Conservation (phyloP, 2,797 vertebrate species). For the Thunnus albacares region DNA sequence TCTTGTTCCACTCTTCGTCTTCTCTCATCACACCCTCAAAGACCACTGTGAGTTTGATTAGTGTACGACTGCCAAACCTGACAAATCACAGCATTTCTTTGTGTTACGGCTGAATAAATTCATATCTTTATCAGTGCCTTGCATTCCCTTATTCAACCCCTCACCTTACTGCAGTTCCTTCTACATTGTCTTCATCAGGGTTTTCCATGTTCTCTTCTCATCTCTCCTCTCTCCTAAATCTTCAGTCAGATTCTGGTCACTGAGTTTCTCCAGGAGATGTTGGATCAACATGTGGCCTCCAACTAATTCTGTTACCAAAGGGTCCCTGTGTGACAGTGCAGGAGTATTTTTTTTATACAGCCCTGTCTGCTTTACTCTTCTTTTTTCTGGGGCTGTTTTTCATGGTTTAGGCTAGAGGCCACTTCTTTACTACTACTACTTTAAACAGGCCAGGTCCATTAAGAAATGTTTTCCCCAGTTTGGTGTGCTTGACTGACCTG, state of each 20-base stretch:
- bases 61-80: slow-evolving; percentile 31
- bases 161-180: slow-evolving; percentile 18
- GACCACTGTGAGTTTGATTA: slow-evolving; percentile 42
- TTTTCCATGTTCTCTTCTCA: not conserved
- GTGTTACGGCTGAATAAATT: slow-evolving; percentile 35
- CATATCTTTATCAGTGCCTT: slow-evolving; percentile 33
- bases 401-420: no score
- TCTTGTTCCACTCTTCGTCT: slow-evolving; percentile 48
- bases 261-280: not conserved
- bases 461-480: no score
- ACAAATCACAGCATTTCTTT: slow-evolving; percentile 20
- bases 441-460: no score
- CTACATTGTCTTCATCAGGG: slow-evolving; percentile 13
- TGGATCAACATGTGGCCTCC: not conserved
- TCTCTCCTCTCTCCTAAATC: not conserved
- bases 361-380: no score
- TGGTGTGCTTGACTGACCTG: no score
- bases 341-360: not conserved
- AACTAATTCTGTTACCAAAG: not conserved
- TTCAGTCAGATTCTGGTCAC: no score
- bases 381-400: no score
- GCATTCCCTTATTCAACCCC: slow-evolving; percentile 29
- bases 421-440: no score
- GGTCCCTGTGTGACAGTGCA: no score
- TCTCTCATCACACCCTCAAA: slow-evolving; percentile 43